phyloP scores from a whole-genome alignment of 2,888 invertebrate genomes.

The Odontomyia ornata region DNA sequence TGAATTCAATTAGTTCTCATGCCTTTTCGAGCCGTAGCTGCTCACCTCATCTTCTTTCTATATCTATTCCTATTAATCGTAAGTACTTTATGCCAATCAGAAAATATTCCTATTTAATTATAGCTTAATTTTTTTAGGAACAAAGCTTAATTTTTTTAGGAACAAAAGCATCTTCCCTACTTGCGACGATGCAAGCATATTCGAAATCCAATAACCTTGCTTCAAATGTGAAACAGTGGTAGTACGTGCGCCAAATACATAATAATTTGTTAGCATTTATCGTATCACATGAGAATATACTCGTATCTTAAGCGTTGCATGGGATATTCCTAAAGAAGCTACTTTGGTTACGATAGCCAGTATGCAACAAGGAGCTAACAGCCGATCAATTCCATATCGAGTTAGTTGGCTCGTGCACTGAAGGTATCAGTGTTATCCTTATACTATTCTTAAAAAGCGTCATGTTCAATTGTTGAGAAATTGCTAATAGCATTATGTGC shows the following conservation, averaged over 20 bases:
- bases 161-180: no score
- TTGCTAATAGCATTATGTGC: background rate
- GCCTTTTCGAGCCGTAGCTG: no score
- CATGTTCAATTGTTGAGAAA: background rate
- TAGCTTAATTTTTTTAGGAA: background rate
- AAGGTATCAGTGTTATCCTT: background rate
- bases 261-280: background rate
- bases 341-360: background rate
- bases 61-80: no score
- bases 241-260: background rate
- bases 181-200: no score
- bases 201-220: background rate
- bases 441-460: background rate
- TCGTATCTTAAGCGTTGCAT: background rate
- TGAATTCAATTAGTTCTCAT: no score
- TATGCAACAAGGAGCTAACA: background rate
- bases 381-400: background rate
- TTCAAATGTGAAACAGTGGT: background rate
- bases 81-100: no score
- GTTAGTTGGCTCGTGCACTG: background rate
- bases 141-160: no score
- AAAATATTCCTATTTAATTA: conserved; percentile 7
- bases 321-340: no score
- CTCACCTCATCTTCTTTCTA: no score
- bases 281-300: background rate